Conservation (phyloP, 2,888 invertebrate species). For the Lasiommata megera region DNA sequence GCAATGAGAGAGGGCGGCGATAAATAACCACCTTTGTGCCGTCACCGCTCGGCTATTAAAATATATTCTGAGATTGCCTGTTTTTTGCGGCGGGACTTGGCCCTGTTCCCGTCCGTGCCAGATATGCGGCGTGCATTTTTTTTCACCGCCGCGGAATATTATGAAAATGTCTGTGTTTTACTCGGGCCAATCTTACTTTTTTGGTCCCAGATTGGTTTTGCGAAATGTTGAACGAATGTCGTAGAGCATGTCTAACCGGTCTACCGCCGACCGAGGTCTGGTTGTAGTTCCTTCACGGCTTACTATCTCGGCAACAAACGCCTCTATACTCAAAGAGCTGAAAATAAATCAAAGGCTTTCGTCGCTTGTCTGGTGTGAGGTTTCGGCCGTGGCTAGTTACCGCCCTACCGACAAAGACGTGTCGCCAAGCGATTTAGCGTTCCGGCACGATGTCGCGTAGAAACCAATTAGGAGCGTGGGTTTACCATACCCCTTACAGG, state of each 20-base stretch:
- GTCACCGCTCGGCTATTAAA: constrained; percentile 78
- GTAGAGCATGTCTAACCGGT: neutral
- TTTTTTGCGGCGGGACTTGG: constrained; percentile 63
- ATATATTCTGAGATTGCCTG: constrained; percentile 74
- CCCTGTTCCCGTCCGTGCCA: constrained; percentile 47
- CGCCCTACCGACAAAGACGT: too few relatives aligned
- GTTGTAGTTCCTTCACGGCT: too few relatives aligned
- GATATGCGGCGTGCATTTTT: constrained; percentile 52
- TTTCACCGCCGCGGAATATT: constrained; percentile 32
- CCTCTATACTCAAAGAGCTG: too few relatives aligned
- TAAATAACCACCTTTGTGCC: constrained; percentile 80
- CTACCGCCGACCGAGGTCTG: neutral
- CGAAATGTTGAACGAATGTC: constrained; percentile 1
- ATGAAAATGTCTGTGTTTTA: constrained; percentile 11
- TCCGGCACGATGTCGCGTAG: too few relatives aligned
- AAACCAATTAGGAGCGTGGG: too few relatives aligned
- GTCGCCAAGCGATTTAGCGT: too few relatives aligned
- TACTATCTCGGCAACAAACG: too few relatives aligned
- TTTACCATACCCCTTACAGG: too few relatives aligned
- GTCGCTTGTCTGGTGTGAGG: too few relatives aligned
- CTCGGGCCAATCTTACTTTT: constrained; percentile 6
- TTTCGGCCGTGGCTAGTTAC: too few relatives aligned
- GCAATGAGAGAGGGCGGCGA: constrained; percentile 81
- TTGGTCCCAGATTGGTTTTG: neutral
- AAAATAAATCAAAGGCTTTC: too few relatives aligned